These are phyloP conservation scores for Halocynthia roretzi DNA, from an alignment of 23 tunicate species.

Conservation along the genomic window DNA sequence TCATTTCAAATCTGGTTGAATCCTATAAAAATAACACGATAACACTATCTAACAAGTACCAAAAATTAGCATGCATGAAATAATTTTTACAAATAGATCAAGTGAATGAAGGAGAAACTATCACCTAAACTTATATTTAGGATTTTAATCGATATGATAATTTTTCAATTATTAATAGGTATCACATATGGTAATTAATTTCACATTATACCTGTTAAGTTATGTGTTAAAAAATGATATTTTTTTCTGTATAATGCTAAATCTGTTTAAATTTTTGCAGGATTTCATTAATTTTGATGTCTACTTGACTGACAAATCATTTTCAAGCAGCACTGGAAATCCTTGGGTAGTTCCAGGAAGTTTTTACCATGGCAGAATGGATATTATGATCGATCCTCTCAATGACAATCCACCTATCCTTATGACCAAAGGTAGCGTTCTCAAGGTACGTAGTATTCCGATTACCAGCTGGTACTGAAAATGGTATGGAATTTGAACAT, in stretches of 20 bases:
- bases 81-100: too few relatives aligned
- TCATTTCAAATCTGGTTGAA: too few relatives aligned
- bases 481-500: too few relatives aligned
- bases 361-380: conserved; percentile 23
- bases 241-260: neutral
- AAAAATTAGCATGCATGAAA: too few relatives aligned
- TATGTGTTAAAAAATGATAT: neutral
- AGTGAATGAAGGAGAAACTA: too few relatives aligned
- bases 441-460: conserved; percentile 28
- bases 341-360: conserved; percentile 21
- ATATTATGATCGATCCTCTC: conserved; percentile 34
- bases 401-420: conserved; percentile 70
- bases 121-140: too few relatives aligned
- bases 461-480: neutral
- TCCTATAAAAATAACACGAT: too few relatives aligned
- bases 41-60: too few relatives aligned
- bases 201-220: too few relatives aligned
- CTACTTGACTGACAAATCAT: conserved; percentile 32
- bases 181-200: too few relatives aligned
- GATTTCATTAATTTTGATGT: conserved; percentile 51
- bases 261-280: conserved; percentile 14
- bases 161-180: too few relatives aligned
- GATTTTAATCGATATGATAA: too few relatives aligned
- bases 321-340: conserved; percentile 10
- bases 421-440: conserved; percentile 33